Percentiles rank a stretch among this genome's conserved stretches.
phyloP scores from a whole-genome alignment of 2,888 invertebrate species.

The Leucophenga montana region DNA sequence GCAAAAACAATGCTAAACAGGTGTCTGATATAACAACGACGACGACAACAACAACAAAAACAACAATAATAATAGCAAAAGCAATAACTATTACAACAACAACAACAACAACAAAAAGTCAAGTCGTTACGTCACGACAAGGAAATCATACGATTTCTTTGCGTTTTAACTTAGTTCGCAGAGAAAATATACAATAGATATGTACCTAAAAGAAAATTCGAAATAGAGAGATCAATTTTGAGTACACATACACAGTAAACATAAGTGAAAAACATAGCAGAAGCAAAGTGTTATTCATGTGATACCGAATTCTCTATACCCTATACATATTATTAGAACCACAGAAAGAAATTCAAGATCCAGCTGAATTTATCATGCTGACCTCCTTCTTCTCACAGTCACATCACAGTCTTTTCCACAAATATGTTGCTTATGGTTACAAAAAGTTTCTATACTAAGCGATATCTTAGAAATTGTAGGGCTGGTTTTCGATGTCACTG shows the following conservation, averaged over 20 bases:
- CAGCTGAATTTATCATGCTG: too few species aligned
- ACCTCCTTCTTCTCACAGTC: too few species aligned
- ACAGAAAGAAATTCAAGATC: too few species aligned
- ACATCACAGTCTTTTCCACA: too few species aligned
- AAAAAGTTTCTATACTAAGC: too few species aligned
- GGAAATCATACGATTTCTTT: constrained; percentile 59
- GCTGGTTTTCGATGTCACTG: too few species aligned
- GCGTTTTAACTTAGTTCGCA: constrained; percentile 35
- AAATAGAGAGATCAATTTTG: not conserved
- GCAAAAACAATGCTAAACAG: constrained; percentile 5
- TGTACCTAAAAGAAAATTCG: constrained; percentile 5
- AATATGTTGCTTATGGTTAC: too few species aligned
- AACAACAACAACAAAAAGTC: constrained; percentile 32
- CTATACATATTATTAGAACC: too few species aligned
- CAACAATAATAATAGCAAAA: not conserved
- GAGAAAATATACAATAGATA: not conserved
- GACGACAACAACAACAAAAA: constrained; percentile 35
- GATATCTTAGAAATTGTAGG: too few species aligned
- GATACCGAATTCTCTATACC: constrained; percentile 22
- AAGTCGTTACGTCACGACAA: constrained; percentile 40
- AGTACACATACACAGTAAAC: constrained; percentile 31
- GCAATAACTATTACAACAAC: constrained; percentile 35
- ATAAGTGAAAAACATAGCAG: constrained; percentile 50
- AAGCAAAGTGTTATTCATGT: constrained; percentile 23
- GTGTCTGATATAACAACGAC: not conserved